These are phyloP conservation scores for Dinoponera quadriceps DNA, from an alignment of 1,140 invertebrate species.

Conservation along the genomic window DNA sequence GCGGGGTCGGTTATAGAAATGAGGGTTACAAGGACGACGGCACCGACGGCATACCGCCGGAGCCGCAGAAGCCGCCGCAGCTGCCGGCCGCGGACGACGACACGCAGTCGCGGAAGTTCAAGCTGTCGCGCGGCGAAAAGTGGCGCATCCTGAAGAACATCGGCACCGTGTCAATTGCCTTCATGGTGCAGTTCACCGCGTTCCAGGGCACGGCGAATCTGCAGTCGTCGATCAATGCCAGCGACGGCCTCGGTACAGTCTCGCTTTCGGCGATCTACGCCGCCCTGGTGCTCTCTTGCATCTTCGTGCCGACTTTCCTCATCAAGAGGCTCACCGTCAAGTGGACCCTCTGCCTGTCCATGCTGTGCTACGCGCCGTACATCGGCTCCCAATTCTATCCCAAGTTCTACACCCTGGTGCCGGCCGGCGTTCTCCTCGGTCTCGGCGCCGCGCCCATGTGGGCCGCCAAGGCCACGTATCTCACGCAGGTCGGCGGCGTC, in stretches of 20 bases:
- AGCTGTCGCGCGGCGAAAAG: constrained; percentile 91
- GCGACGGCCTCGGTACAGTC: constrained; percentile 93
- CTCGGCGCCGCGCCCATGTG: constrained; percentile 97
- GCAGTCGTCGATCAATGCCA: constrained; percentile 94
- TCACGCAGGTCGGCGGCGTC: constrained; percentile 96
- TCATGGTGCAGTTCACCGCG: constrained; percentile 97
- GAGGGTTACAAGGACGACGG: constrained; percentile 88
- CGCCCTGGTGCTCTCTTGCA: constrained; percentile 95
- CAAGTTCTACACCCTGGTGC: constrained; percentile 95
- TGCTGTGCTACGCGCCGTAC: constrained; percentile 97
- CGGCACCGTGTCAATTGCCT: constrained; percentile 93
- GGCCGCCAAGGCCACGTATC: constrained; percentile 97
- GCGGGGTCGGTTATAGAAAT: constrained; percentile 88
- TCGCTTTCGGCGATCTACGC: constrained; percentile 95
- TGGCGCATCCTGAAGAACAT: constrained; percentile 96
- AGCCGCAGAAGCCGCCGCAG: constrained; percentile 87
- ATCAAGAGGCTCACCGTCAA: constrained; percentile 97
- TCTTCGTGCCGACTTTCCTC: constrained; percentile 96
- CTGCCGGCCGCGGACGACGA: constrained; percentile 87
- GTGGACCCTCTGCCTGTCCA: constrained; percentile 96
- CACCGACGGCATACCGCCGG: constrained; percentile 85
- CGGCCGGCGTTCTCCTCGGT: constrained; percentile 95
- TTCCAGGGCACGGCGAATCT: constrained; percentile 96
- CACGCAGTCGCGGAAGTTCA: constrained; percentile 90
- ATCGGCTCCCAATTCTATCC: constrained; percentile 97